Percentiles rank a stretch among this genome's conserved stretches.
Evolutionary conservation across 2,113 vertebrate species (phyloP).

Genomic region (Opisthocomus hoazin): DNA sequence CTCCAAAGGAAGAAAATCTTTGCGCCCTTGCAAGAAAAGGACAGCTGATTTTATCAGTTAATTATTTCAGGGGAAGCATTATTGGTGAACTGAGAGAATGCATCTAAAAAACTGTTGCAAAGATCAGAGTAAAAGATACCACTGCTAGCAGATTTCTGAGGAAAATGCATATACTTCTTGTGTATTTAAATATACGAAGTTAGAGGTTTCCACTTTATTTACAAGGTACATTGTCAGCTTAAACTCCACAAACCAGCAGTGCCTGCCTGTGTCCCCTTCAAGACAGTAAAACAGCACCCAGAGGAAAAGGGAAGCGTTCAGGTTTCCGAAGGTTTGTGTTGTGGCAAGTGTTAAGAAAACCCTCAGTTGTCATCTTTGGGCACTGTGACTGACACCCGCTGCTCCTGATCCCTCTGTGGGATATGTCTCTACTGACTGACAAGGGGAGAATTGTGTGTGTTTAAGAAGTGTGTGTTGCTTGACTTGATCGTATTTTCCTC

Average conservation of each 20-base stretch:
- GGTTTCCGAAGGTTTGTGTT: neutral
- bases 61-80: conserved; percentile 17
- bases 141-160: neutral
- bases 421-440: neutral
- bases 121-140: neutral
- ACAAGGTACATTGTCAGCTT: neutral
- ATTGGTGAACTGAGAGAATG: neutral
- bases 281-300: neutral
- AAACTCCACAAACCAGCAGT: neutral
- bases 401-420: accelerated
- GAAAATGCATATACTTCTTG: neutral
- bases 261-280: neutral
- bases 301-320: neutral
- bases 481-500: neutral
- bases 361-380: neutral
- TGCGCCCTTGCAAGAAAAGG: conserved; percentile 10
- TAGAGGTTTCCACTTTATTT: neutral
- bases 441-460: neutral
- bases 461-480: neutral
- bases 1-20: neutral
- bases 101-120: neutral
- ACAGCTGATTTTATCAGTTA: conserved; percentile 12
- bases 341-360: neutral
- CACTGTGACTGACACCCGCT: accelerated
- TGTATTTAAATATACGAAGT: neutral